Evolutionary conservation across 2,797 vertebrate genomes (phyloP).

Genomic region (Eulemur albifrons): DNA sequence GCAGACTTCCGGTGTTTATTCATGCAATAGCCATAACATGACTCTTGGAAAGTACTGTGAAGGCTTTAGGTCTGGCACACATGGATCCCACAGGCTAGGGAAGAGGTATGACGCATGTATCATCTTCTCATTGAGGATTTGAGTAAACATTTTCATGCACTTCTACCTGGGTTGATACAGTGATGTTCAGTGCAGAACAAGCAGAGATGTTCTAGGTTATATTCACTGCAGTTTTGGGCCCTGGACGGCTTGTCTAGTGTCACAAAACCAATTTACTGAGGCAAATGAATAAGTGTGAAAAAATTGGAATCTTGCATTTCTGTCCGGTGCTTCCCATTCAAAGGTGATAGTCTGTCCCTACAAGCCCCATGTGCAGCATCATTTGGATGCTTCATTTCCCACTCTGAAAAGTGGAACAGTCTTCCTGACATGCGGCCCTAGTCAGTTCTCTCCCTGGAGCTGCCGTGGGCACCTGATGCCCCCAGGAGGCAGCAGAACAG

Average conservation of each 20-base stretch:
- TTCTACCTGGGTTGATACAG: neutral
- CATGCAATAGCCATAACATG: fast-evolving
- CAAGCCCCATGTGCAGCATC: neutral
- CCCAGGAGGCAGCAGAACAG: neutral
- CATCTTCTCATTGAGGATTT: neutral
- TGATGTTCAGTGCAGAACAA: neutral
- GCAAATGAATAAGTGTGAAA: conserved; percentile 35
- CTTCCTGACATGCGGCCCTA: neutral
- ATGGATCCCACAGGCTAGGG: neutral
- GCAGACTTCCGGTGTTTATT: neutral
- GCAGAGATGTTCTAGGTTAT: neutral
- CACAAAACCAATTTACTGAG: conserved; percentile 42
- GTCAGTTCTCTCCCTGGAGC: neutral
- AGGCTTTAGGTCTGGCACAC: neutral
- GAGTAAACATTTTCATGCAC: neutral
- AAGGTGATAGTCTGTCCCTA: conserved; percentile 7
- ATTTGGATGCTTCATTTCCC: neutral
- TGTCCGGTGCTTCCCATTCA: neutral
- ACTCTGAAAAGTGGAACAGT: neutral
- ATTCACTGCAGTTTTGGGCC: neutral
- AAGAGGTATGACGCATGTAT: neutral
- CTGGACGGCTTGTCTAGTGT: neutral
- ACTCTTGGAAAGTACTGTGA: neutral
- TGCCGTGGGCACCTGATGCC: neutral
- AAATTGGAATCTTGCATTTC: conserved; percentile 36